Base-by-base conservation (phyloP, 2,888 invertebrate genomes). In the Dryobota labecula region DNA sequence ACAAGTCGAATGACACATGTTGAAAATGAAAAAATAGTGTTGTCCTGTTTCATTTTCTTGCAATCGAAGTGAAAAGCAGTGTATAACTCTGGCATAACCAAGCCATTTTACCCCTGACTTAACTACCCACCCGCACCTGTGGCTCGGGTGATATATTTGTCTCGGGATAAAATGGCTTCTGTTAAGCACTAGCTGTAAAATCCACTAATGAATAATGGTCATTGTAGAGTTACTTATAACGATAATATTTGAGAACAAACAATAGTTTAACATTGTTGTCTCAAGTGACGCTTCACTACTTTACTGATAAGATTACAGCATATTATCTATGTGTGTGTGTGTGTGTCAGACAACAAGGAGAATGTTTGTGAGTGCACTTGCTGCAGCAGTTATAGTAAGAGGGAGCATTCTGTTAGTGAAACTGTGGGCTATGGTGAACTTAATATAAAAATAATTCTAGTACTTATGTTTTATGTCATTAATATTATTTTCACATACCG, bases 261-360 rank as follows among this genome's bases (percentile, higher is more conserved):
- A 30, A 38, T 43, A 68, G 57, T 58, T 45, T 11, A 56, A 30
- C 47, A 60, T 62, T 68, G 15, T 75, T 68, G 45, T 49, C 27
- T 56, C 53, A 62, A 75, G 53, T 78, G 61, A 65, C 65, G 68
- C 49, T 20, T 51, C 20, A 60, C 45, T 4, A 61, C 30, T 61
- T 27, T 1, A n/a, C 24, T 51, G 65, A 80, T 76, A 69, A 80
- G 64, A 62, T 76, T 33, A 33, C 33, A 54, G 24, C 30, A 30
- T 3, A 15, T 15, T 6, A 24, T 18, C 0, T 20, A 20, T 38
- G 41, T 56, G 41, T n/a, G 4, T 41, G 36, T 61, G 60, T 62
- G 30, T 56, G 43, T 64, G 24, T 49, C 36, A n/a, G 20, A 30
- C n/a, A 2, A 13, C 38, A 4, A 2, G 3, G 27, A 8, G 20